A percentile compares a stretch with the other conserved stretches of the same genome.
Conservation (phyloP, 2,797 vertebrate species). For the Sebastes hopkinsi region DNA sequence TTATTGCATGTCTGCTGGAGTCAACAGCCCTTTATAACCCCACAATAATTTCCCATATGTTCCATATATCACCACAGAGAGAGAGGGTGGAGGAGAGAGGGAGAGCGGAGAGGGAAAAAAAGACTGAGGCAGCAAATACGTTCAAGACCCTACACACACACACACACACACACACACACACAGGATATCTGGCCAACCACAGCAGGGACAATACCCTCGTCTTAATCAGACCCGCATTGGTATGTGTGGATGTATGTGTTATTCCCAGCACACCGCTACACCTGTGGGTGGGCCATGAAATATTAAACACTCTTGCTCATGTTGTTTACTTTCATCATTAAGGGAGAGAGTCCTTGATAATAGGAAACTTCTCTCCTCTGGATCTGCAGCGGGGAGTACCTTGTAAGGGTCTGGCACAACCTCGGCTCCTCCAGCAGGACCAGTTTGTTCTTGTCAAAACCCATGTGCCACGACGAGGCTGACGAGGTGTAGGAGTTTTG, state of each 20-base stretch:
- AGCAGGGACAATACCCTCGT: conserved; percentile 52
- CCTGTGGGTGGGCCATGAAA: conserved; percentile 77
- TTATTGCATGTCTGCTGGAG: conserved; percentile 85
- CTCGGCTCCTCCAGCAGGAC: conserved; percentile 51
- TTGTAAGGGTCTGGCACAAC: conserved; percentile 57
- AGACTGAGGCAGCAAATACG: conserved; percentile 50
- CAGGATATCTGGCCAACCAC: conserved; percentile 41
- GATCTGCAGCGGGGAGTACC: conserved; percentile 57
- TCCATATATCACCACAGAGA: conserved; percentile 80
- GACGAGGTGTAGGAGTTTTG: conserved; percentile 55
- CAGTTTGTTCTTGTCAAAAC: conserved; percentile 64
- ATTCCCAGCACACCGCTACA: conserved; percentile 61
- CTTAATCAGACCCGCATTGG: conserved; percentile 56
- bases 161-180: conserved; percentile 15
- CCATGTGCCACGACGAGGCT: conserved; percentile 53
- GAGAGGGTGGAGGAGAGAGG: conserved; percentile 61
- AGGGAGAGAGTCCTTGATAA: conserved; percentile 64
- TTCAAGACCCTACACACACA: conserved; percentile 20
- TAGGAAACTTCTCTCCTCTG: conserved; percentile 65
- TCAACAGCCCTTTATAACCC: conserved; percentile 84
- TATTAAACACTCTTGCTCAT: conserved; percentile 74
- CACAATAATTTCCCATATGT: conserved; percentile 85
- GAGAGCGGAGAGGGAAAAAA: conserved; percentile 40
- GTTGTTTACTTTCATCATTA: conserved; percentile 78
- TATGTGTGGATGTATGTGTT: conserved; percentile 62